phyloP scores from a whole-genome alignment of 2,113 vertebrate species.

The Centropristis striata region DNA sequence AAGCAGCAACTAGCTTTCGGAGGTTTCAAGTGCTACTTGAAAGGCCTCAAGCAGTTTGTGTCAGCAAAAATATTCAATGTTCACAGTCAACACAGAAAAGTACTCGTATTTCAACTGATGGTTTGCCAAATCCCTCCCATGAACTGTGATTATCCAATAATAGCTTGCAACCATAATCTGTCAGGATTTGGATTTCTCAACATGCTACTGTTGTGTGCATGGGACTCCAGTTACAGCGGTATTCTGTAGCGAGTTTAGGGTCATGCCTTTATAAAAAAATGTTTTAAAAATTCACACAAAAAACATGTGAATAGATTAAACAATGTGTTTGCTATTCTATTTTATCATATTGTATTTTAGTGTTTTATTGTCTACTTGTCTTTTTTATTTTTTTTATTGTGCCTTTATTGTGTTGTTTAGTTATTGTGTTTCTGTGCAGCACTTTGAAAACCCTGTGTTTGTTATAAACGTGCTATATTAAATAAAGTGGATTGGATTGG shows the following conservation, averaged over 20 bases:
- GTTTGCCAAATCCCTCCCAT: neutral
- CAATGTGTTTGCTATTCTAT: too few species aligned
- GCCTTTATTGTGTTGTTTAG: too few species aligned
- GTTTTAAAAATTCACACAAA: too few species aligned
- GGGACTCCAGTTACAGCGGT: neutral
- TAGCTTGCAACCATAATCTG: neutral
- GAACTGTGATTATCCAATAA: neutral
- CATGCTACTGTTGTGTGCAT: neutral
- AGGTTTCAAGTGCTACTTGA: neutral
- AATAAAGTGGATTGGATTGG: too few species aligned
- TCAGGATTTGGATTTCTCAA: neutral
- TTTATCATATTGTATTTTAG: too few species aligned
- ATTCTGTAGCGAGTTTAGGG: neutral
- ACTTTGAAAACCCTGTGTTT: too few species aligned
- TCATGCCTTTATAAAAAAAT: too few species aligned
- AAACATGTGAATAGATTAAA: neutral
- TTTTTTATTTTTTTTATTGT: too few species aligned
- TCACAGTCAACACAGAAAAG: neutral
- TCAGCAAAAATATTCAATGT: slow-evolving; percentile 3
- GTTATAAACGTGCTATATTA: too few species aligned
- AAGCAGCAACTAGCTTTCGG: neutral
- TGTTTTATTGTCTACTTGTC: too few species aligned
- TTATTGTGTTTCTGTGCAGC: too few species aligned
- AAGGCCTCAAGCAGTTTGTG: neutral
- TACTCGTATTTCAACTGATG: neutral